These are phyloP conservation scores for Cosmorhoe ocellata DNA, from an alignment of 2,888 invertebrate genomes.

Conservation along the genomic window DNA sequence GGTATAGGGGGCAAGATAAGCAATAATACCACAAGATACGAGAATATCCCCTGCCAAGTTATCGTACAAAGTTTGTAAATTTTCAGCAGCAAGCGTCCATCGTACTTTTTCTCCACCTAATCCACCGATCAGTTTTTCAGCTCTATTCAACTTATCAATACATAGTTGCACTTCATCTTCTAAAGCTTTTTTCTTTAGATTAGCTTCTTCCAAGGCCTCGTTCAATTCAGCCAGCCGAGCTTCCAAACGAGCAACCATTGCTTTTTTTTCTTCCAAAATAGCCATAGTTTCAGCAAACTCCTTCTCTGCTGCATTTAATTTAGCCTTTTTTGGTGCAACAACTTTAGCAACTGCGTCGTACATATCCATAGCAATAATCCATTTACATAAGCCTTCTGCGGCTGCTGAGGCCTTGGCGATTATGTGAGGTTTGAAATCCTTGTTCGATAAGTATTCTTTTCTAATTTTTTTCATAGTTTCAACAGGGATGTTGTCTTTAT, in stretches of 20 bases:
- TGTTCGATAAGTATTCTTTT: conserved; percentile 88
- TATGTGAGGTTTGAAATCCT: conserved; percentile 89
- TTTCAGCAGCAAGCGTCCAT: conserved; percentile 90
- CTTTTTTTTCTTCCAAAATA: conserved; percentile 91
- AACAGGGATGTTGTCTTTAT: conserved; percentile 91
- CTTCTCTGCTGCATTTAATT: conserved; percentile 89
- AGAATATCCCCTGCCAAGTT: conserved; percentile 94
- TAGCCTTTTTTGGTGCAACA: conserved; percentile 93
- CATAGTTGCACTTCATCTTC: conserved; percentile 90
- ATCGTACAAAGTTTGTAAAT: conserved; percentile 88
- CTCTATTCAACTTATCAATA: conserved; percentile 91
- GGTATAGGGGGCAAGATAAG: conserved; percentile 94
- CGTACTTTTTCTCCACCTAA: conserved; percentile 94
- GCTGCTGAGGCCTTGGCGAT: conserved; percentile 96
- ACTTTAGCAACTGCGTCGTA: conserved; percentile 92
- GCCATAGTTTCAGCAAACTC: conserved; percentile 92
- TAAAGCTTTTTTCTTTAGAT: conserved; percentile 85
- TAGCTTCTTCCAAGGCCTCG: conserved; percentile 85
- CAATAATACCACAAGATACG: conserved; percentile 93
- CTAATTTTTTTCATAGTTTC: conserved; percentile 88
- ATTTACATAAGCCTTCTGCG: conserved; percentile 95
- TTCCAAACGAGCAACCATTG: conserved; percentile 89
- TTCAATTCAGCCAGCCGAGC: conserved; percentile 88
- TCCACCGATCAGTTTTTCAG: conserved; percentile 93
- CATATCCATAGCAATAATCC: conserved; percentile 95